phyloP scores from a whole-genome alignment of 2,113 vertebrate genomes.

The Sinocyclocheilus grahami region DNA sequence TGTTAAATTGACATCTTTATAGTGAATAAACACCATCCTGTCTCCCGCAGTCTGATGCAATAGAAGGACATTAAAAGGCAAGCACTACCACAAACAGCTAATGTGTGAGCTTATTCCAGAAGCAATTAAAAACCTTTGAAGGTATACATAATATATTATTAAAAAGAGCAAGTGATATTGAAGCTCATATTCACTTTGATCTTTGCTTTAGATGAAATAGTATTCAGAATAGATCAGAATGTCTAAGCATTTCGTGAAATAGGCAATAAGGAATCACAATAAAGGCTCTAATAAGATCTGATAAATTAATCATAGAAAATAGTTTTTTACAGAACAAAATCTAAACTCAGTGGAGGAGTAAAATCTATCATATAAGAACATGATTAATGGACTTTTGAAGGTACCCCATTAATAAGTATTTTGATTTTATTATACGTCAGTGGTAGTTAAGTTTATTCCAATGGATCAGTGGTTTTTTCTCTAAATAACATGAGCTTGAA shows the following conservation, averaged over 20 bases:
- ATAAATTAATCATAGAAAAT: neutral
- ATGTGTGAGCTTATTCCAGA: conserved; percentile 24
- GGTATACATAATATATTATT: neutral
- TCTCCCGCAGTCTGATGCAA: conserved; percentile 18
- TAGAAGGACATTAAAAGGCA: neutral
- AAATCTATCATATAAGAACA: neutral
- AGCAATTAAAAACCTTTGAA: neutral
- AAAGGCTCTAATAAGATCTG: neutral
- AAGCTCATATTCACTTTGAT: conserved; percentile 13
- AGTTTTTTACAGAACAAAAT: neutral
- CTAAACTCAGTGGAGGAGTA: no score
- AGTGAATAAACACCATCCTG: neutral
- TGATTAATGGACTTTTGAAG: neutral
- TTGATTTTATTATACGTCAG: neutral
- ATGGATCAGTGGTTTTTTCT: neutral
- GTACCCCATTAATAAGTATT: neutral
- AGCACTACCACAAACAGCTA: neutral
- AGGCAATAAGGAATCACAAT: neutral
- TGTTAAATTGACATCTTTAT: neutral
- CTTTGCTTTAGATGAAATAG: neutral
- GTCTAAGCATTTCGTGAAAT: neutral
- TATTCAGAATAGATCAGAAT: neutral
- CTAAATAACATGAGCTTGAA: neutral
- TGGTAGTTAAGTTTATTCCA: neutral
- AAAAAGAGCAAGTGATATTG: neutral